Evolutionary conservation across 1,140 invertebrate genomes (phyloP).

Genomic region (Pinna nobilis): DNA sequence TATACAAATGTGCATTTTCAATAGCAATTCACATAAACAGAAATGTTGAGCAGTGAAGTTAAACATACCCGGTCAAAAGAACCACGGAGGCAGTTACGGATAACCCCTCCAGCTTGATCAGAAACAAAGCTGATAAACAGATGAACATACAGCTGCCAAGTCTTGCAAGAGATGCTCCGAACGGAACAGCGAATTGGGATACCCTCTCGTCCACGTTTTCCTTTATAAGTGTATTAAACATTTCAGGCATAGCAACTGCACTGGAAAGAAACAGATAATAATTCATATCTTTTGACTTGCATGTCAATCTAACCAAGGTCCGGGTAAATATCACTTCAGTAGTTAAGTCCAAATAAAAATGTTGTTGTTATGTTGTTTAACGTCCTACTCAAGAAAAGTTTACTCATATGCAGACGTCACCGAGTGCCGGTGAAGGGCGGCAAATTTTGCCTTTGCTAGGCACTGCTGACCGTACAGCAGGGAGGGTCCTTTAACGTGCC

Average conservation of each 20-base stretch:
- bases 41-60: not conserved
- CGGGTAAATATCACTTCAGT: too few species aligned
- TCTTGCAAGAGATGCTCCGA: constrained; percentile 28
- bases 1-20: too few species aligned
- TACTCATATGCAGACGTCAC: too few species aligned
- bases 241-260: constrained; percentile 35
- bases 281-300: not conserved
- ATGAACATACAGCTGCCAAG: constrained; percentile 45
- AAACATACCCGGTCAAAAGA: constrained; percentile 19
- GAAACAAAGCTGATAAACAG: constrained; percentile 30
- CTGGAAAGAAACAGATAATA: constrained; percentile 4
- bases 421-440: too few species aligned
- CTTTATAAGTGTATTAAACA: constrained; percentile 12
- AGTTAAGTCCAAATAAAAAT: too few species aligned
- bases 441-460: too few species aligned
- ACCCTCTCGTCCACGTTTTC: constrained; percentile 32
- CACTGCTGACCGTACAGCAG: too few species aligned
- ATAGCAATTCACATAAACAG: too few species aligned
- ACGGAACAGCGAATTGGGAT: constrained; percentile 34
- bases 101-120: constrained; percentile 19
- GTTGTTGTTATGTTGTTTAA: too few species aligned
- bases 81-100: not conserved
- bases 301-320: too few species aligned
- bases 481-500: too few species aligned
- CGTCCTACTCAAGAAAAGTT: too few species aligned